Evolutionary conservation across 2,888 invertebrate genomes (phyloP).

Genomic region (Acronicta psi): DNA sequence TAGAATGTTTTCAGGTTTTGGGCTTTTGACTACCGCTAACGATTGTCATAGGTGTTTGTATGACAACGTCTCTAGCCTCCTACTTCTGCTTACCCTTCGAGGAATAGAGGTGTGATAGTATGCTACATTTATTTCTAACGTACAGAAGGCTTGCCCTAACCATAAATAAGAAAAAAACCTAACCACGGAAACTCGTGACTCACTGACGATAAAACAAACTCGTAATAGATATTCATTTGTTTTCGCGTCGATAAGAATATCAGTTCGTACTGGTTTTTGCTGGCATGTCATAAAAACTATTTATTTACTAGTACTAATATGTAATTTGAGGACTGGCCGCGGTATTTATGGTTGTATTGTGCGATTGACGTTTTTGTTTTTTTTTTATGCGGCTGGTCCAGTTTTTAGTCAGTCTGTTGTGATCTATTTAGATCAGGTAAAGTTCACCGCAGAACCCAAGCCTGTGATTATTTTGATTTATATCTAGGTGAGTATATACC

Average conservation of each 20-base stretch:
- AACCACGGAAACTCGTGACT: slow-evolving; percentile 23
- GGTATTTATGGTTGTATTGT: neutral
- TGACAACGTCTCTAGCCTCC: too few relatives aligned
- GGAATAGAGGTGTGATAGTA: too few relatives aligned
- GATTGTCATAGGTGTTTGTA: too few relatives aligned
- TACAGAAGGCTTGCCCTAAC: neutral
- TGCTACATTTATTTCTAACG: neutral
- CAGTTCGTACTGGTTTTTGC: slow-evolving; percentile 9
- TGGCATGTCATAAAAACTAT: slow-evolving; percentile 10
- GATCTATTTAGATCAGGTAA: too few relatives aligned
- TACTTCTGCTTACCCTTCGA: too few relatives aligned
- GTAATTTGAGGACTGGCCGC: neutral
- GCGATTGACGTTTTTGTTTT: neutral
- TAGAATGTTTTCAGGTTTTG: too few relatives aligned
- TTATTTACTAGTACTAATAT: neutral
- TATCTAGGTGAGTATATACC: too few relatives aligned
- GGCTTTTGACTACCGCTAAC: too few relatives aligned
- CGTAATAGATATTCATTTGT: slow-evolving; percentile 38
- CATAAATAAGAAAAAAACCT: neutral
- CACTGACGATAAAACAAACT: slow-evolving; percentile 14
- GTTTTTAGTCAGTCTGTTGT: too few relatives aligned
- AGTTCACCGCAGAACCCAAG: too few relatives aligned
- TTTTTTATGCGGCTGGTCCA: neutral
- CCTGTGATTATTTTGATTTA: too few relatives aligned
- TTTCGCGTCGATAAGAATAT: slow-evolving; percentile 30